phyloP scores from a whole-genome alignment of 2,113 vertebrate species.

The Orycteropus afer region DNA sequence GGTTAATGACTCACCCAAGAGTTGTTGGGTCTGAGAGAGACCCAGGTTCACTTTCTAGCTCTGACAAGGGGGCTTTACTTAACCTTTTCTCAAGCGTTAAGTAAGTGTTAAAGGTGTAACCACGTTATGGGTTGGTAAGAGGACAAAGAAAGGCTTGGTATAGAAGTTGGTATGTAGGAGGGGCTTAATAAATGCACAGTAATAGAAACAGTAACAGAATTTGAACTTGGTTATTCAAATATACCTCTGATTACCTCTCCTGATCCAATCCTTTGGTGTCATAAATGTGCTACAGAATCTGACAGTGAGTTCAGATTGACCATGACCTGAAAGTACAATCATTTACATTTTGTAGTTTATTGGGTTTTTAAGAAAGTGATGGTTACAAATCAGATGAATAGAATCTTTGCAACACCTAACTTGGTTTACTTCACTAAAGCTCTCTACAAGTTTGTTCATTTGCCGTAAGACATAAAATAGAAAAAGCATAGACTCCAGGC shows the following conservation, averaged over 20 bases:
- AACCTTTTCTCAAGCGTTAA: neutral
- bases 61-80: neutral
- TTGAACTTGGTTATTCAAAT: slow-evolving; percentile 1
- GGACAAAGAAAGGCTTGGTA: neutral
- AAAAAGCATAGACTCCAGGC: neutral
- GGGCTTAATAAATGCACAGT: neutral
- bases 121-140: neutral
- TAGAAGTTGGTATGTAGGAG: neutral
- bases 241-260: neutral
- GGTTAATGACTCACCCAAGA: neutral
- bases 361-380: neutral
- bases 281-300: neutral
- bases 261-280: neutral
- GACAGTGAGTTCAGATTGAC: neutral
- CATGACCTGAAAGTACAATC: neutral
- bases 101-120: neutral
- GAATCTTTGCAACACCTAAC: neutral
- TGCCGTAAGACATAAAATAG: slow-evolving; percentile 8
- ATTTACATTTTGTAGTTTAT: neutral
- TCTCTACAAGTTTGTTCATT: neutral
- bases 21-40: neutral
- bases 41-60: neutral
- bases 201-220: neutral
- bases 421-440: neutral
- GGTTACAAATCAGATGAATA: neutral